Conservation (phyloP, 1,140 invertebrate species). For the Neoseiulus cucumeris region DNA sequence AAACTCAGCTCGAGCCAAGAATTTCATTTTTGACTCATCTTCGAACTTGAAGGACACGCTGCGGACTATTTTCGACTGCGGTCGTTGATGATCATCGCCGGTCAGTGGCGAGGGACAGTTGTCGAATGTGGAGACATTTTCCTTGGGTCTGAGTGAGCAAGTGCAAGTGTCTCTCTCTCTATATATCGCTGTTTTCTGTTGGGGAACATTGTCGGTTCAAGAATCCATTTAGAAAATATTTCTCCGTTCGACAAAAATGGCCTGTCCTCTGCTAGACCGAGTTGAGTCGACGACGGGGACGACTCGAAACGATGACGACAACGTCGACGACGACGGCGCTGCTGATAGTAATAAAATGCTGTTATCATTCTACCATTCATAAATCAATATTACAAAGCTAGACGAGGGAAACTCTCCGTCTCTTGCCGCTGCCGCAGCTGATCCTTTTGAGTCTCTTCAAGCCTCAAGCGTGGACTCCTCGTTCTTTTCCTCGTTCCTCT, state of each 20-base stretch:
- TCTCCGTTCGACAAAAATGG: conserved; percentile 8
- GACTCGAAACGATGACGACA: background rate
- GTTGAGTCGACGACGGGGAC: background rate
- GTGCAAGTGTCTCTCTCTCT: too few relatives aligned
- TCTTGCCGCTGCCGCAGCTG: background rate
- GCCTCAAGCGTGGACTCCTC: too few relatives aligned
- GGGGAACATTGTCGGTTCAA: conserved; percentile 5
- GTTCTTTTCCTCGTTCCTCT: too few relatives aligned
- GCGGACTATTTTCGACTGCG: too few relatives aligned
- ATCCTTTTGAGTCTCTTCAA: background rate
- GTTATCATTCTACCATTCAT: conserved; percentile 9
- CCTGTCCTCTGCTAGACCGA: background rate
- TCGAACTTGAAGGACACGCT: too few relatives aligned
- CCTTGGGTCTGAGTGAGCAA: too few relatives aligned
- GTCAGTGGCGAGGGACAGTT: too few relatives aligned
- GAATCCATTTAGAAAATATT: conserved; percentile 11
- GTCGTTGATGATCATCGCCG: too few relatives aligned
- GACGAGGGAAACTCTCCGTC: background rate
- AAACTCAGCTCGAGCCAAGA: too few relatives aligned
- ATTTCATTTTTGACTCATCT: too few relatives aligned
- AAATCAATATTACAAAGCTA: conserved; percentile 10
- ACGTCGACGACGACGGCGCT: background rate
- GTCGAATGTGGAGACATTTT: too few relatives aligned
- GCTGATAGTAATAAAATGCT: conserved; percentile 9
- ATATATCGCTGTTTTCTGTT: too few relatives aligned